Evolutionary conservation across 2,113 vertebrate species (phyloP).

Genomic region (Bothrops jararaca): DNA sequence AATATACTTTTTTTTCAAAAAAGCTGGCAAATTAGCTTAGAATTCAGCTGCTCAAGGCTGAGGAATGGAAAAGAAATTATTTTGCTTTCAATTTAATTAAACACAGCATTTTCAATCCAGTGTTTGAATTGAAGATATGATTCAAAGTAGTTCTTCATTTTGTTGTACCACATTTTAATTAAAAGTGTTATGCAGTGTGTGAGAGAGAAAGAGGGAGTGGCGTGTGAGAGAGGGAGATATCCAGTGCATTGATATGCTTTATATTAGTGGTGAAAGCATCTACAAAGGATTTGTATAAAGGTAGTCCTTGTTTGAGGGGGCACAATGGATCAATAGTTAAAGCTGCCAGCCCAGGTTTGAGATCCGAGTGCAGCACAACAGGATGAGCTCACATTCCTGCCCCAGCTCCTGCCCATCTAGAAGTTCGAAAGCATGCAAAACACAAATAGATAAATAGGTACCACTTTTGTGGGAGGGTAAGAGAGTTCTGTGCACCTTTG

Average conservation of each 20-base stretch:
- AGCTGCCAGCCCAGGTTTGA: not conserved
- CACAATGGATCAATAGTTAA: not conserved
- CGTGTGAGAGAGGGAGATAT: not conserved
- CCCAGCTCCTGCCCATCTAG: not conserved
- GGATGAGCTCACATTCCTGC: not conserved
- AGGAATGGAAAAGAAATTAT: not conserved
- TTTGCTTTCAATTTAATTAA: not conserved
- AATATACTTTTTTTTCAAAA: not conserved
- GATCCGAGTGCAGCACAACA: not conserved
- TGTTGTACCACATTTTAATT: not conserved
- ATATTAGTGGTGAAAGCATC: not conserved
- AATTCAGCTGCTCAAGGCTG: not conserved
- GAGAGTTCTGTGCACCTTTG: not conserved
- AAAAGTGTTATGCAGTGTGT: not conserved
- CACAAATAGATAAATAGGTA: not conserved
- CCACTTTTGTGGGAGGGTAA: not conserved
- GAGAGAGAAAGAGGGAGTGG: not conserved
- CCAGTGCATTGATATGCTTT: not conserved
- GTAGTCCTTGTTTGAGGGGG: not conserved
- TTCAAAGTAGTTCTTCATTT: not conserved
- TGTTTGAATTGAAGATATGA: not conserved
- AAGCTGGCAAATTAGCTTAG: not conserved
- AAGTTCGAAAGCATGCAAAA: not conserved
- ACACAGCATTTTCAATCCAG: not conserved
- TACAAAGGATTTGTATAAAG: not conserved